phyloP scores from a whole-genome alignment of 2,113 vertebrate genomes.

The Callipepla squamata region DNA sequence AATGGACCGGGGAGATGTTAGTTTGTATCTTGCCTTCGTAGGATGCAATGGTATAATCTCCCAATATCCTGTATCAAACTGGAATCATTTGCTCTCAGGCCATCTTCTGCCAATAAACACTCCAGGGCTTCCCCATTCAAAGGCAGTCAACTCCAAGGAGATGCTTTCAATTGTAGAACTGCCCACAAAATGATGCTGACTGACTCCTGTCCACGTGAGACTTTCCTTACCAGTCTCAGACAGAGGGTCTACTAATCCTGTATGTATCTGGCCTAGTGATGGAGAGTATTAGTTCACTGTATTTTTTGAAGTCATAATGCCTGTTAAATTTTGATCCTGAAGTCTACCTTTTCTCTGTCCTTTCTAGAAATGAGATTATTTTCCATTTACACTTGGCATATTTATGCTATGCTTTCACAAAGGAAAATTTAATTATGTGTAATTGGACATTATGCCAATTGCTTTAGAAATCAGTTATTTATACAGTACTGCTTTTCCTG shows the following conservation, averaged over 20 bases:
- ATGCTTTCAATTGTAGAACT: too few relatives aligned
- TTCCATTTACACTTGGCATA: neutral
- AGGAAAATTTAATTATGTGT: neutral
- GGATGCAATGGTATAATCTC: too few relatives aligned
- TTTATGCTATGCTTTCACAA: neutral
- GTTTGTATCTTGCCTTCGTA: too few relatives aligned
- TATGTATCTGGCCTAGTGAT: neutral
- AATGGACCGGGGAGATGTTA: too few relatives aligned
- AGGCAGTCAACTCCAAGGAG: too few relatives aligned
- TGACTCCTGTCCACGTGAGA: too few relatives aligned
- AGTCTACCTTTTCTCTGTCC: neutral
- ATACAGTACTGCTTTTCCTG: neutral
- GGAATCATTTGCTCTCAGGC: too few relatives aligned
- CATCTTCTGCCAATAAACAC: too few relatives aligned
- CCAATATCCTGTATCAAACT: too few relatives aligned
- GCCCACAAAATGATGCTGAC: too few relatives aligned
- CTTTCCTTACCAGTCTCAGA: too few relatives aligned
- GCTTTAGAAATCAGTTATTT: slow-evolving; percentile 8
- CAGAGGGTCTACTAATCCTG: neutral
- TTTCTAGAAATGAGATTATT: neutral
- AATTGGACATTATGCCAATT: neutral
- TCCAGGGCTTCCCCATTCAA: too few relatives aligned
- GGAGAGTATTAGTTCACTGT: neutral
- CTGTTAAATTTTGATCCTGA: neutral
- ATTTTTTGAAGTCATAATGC: neutral